Evolutionary conservation across 1,140 invertebrate species (phyloP).

Genomic region (Plutomurus gul): DNA sequence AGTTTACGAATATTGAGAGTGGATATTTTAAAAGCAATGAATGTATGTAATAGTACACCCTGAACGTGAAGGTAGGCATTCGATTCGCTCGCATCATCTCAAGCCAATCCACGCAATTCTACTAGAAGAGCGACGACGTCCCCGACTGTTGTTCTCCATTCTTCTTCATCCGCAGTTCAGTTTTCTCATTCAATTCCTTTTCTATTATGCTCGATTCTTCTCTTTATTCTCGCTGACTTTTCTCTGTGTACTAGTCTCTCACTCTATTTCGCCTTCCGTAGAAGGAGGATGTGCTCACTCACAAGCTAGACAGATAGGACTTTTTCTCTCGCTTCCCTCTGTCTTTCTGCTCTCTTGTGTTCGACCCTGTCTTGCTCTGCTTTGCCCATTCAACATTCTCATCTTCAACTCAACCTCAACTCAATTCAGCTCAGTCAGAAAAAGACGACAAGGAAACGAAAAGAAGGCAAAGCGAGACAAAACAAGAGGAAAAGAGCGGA

Average conservation of each 20-base stretch:
- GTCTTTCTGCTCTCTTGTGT: neutral
- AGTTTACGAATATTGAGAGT: too few relatives aligned
- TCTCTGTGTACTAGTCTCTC: neutral
- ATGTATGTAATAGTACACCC: too few relatives aligned
- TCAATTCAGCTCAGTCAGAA: neutral
- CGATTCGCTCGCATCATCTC: too few relatives aligned
- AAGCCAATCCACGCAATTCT: neutral
- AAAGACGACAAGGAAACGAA: neutral
- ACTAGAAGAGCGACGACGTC: neutral
- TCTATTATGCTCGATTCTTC: constrained; percentile 24
- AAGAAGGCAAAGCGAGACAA: neutral
- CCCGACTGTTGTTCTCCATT: too few relatives aligned
- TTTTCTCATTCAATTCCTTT: constrained; percentile 21
- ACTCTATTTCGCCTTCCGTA: neutral
- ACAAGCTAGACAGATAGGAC: too few relatives aligned
- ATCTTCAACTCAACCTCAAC: constrained; percentile 29
- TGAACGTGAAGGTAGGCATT: too few relatives aligned
- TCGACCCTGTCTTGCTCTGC: neutral
- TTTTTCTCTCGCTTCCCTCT: too few relatives aligned
- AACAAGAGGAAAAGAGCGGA: neutral
- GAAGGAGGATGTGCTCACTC: too few relatives aligned
- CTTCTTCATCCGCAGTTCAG: constrained; percentile 4
- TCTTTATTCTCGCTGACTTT: neutral
- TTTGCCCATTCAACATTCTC: constrained; percentile 10
- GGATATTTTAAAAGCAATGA: too few relatives aligned